Conservation (phyloP, 2,113 vertebrate species). For the Sciurus niger region DNA sequence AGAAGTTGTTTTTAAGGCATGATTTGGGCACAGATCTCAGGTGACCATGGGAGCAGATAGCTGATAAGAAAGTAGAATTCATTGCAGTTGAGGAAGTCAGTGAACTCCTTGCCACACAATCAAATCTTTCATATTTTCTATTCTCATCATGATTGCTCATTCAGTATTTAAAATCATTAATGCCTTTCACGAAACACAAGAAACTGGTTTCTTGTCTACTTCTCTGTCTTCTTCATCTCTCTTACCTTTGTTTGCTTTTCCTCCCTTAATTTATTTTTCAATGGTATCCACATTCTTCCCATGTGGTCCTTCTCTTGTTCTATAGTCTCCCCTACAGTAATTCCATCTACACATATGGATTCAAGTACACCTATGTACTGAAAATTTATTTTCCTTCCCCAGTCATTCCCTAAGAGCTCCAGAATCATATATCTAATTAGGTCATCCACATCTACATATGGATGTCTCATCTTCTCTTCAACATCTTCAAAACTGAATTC, state of each 20-base stretch:
- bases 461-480: slow-evolving; percentile 22
- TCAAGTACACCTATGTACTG: neutral
- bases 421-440: slow-evolving; percentile 61
- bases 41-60: neutral
- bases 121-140: neutral
- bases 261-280: neutral
- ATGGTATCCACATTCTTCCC: neutral
- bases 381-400: slow-evolving; percentile 45
- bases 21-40: neutral
- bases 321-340: neutral
- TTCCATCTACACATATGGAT: neutral
- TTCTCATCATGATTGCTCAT: neutral
- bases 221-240: neutral
- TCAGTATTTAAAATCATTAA: neutral
- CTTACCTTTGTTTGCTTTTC: neutral
- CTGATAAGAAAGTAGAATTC: neutral
- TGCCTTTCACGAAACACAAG: neutral
- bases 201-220: neutral
- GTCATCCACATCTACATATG: slow-evolving; percentile 22
- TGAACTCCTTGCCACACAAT: neutral
- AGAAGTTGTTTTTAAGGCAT: neutral
- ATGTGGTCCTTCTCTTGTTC: neutral
- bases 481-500: slow-evolving; percentile 45
- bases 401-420: slow-evolving; percentile 31
- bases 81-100: neutral